These are phyloP conservation scores for Tiliacea citrago DNA, from an alignment of 2,888 invertebrate genomes.

Conservation along the genomic window DNA sequence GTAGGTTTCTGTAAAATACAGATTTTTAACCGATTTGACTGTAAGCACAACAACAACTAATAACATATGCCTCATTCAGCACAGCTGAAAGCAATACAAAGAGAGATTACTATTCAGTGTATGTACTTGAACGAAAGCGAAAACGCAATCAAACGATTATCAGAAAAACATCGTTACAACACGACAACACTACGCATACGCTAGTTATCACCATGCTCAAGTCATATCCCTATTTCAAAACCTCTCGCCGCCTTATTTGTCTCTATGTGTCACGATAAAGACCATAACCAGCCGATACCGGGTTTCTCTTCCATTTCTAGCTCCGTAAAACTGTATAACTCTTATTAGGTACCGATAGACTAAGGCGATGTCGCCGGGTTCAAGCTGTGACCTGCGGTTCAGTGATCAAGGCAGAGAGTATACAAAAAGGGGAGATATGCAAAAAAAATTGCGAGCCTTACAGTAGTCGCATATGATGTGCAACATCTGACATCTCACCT, in stretches of 20 bases:
- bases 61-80: not conserved
- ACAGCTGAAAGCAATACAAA: not conserved
- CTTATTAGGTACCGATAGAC: conserved; percentile 40
- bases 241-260: conserved; percentile 20
- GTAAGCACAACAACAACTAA: not conserved
- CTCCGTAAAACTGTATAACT: conserved; percentile 10
- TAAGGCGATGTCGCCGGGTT: conserved; percentile 35
- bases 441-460: not conserved
- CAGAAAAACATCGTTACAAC: not conserved
- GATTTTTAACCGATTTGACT: not conserved
- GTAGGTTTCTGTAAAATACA: not conserved
- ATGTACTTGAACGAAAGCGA: not conserved
- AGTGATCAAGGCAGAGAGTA: conserved; percentile 1
- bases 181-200: not conserved
- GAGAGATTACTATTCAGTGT: not conserved
- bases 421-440: not conserved
- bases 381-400: conserved; percentile 33
- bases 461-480: too few relatives aligned
- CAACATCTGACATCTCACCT: too few relatives aligned
- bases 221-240: not conserved
- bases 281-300: conserved; percentile 5
- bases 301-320: conserved; percentile 38
- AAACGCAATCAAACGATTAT: not conserved
- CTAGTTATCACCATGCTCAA: conserved; percentile 7
- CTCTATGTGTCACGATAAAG: conserved; percentile 16